phyloP scores from a whole-genome alignment of 2,888 invertebrate genomes.

The Dioctria linearis region DNA sequence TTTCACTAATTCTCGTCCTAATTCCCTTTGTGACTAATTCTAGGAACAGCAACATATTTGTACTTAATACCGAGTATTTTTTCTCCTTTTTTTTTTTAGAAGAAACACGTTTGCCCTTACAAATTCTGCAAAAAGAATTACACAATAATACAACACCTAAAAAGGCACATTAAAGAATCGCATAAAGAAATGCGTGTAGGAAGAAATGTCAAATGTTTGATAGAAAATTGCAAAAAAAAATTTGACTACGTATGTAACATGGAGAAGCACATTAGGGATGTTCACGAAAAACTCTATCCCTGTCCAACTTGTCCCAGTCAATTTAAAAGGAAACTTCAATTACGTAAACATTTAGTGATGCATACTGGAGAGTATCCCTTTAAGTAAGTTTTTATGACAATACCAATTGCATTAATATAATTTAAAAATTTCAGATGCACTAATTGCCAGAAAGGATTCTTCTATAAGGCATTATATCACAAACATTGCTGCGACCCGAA shows the following conservation, averaged over 20 bases:
- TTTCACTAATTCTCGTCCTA: no score
- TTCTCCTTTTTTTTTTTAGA: constrained; percentile 68
- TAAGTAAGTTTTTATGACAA: constrained; percentile 61
- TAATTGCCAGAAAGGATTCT: constrained; percentile 73
- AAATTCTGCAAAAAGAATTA: constrained; percentile 77
- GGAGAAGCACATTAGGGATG: constrained; percentile 74
- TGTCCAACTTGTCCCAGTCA: constrained; percentile 73
- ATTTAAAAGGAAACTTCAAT: constrained; percentile 75
- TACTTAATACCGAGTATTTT: no score
- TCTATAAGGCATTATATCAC: constrained; percentile 71
- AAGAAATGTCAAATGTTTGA: constrained; percentile 62
- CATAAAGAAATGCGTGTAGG: constrained; percentile 67
- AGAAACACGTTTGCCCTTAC: constrained; percentile 74
- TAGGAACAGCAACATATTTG: no score
- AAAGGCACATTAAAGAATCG: constrained; percentile 73
- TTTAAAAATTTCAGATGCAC: constrained; percentile 71
- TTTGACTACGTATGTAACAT: constrained; percentile 74
- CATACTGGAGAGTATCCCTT: constrained; percentile 71
- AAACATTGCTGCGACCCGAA: constrained; percentile 72
- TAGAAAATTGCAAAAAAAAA: constrained; percentile 71
- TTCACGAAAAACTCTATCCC: constrained; percentile 72
- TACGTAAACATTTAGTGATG: constrained; percentile 74
- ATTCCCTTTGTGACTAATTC: no score
- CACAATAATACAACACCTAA: constrained; percentile 75
- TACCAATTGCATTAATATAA: background rate